phyloP scores from a whole-genome alignment of 2,113 vertebrate species.

The Syrrhaptes paradoxus region DNA sequence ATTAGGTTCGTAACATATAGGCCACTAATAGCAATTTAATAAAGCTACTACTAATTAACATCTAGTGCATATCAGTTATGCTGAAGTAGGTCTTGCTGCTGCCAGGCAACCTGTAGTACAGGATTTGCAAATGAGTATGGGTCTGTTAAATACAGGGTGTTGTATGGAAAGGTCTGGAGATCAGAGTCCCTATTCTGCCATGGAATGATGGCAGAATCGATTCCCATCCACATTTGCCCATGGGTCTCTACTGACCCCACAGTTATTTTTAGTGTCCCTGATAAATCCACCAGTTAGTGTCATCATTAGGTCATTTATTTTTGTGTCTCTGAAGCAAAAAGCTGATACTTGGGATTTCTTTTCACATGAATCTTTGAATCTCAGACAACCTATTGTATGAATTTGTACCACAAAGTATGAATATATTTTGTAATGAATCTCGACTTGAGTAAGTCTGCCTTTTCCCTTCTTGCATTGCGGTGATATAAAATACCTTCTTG shows the following conservation, averaged over 20 bases:
- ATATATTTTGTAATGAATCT: constrained; percentile 66
- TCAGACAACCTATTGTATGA: constrained; percentile 16
- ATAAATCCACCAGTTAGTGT: background rate
- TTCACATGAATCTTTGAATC: background rate
- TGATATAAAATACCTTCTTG: constrained; percentile 75
- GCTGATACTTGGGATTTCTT: background rate
- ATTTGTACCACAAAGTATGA: background rate
- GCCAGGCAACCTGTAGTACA: background rate
- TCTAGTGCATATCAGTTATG: background rate
- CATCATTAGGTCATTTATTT: background rate
- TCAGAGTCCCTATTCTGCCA: background rate
- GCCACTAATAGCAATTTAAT: background rate
- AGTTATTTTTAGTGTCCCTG: background rate
- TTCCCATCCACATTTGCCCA: accelerated
- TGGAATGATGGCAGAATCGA: background rate
- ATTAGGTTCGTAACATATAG: background rate
- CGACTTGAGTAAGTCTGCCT: constrained; percentile 55
- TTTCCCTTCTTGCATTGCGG: constrained; percentile 36
- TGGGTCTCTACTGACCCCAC: background rate
- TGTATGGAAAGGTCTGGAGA: background rate
- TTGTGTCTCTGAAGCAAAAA: background rate
- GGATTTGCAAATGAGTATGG: background rate
- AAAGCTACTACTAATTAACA: background rate
- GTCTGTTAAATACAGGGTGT: background rate
- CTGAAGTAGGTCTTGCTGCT: background rate